Percentiles rank a stretch among this genome's conserved stretches.
Evolutionary conservation across 2,888 invertebrate genomes (phyloP).

Genomic region (Parascotia fuliginaria): DNA sequence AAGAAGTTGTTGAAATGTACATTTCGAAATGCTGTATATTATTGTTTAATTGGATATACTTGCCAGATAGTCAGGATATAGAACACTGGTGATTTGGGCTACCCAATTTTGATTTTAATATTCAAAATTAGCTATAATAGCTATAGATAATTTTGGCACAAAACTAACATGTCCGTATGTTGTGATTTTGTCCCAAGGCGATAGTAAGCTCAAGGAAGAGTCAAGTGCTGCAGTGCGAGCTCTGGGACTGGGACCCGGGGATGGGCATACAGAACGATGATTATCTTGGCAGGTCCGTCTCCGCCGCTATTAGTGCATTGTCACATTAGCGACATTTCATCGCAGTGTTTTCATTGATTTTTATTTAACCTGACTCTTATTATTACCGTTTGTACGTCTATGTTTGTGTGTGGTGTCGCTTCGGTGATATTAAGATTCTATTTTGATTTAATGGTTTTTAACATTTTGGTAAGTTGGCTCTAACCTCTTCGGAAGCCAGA

Average conservation of each 20-base stretch:
- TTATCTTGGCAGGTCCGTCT: conserved; percentile 92
- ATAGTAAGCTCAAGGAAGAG: conserved; percentile 90
- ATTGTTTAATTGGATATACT: conserved; percentile 28
- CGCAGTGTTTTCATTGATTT: conserved; percentile 51
- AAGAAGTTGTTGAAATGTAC: conserved; percentile 8
- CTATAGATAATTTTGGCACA: conserved; percentile 14
- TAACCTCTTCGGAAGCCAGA: no score
- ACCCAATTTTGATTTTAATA: conserved; percentile 2
- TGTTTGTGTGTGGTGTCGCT: not conserved
- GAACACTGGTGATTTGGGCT: conserved; percentile 9
- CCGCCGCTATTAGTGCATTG: conserved; percentile 49
- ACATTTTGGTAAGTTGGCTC: no score
- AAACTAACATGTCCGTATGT: conserved; percentile 51
- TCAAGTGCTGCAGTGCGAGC: conserved; percentile 90
- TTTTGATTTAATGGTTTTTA: conserved; percentile 38
- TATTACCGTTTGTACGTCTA: conserved; percentile 41
- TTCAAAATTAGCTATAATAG: conserved; percentile 4
- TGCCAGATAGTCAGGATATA: conserved; percentile 36
- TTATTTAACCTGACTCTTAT: conserved; percentile 49
- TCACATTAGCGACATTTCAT: conserved; percentile 55
- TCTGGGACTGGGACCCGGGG: conserved; percentile 94
- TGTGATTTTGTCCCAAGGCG: conserved; percentile 87
- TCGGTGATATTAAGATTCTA: conserved; percentile 58
- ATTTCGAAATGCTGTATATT: conserved; percentile 4
- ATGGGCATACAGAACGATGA: conserved; percentile 93